These are phyloP conservation scores for Momotus momota DNA, from an alignment of 2,797 vertebrate species.

Conservation along the genomic window DNA sequence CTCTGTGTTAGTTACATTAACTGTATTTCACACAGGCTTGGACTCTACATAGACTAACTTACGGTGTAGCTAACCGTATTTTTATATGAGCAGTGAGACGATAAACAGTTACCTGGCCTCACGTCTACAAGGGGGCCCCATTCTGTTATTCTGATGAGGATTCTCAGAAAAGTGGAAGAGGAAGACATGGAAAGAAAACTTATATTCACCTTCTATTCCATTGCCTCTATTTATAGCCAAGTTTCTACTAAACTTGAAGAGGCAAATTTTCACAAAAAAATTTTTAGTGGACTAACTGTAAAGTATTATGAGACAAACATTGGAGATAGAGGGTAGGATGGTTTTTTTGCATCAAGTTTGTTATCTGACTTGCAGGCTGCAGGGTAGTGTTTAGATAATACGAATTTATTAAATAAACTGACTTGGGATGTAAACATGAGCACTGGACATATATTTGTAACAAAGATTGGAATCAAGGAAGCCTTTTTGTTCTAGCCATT, in stretches of 20 bases:
- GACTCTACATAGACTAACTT: conserved; percentile 23
- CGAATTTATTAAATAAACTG: conserved; percentile 27
- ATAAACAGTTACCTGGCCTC: neutral
- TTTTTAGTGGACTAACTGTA: conserved; percentile 58
- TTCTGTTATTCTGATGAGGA: neutral
- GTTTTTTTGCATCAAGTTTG: conserved; percentile 14
- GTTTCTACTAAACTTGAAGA: conserved; percentile 23
- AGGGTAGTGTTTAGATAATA: conserved; percentile 53
- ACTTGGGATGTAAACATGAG: conserved; percentile 28
- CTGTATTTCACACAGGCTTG: conserved; percentile 28
- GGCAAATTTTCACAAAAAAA: neutral
- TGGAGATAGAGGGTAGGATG: conserved; percentile 6
- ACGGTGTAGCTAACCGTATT: conserved; percentile 20
- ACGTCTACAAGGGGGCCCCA: neutral
- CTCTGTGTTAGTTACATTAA: conserved; percentile 21
- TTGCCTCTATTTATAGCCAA: conserved; percentile 45
- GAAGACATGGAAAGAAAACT: neutral
- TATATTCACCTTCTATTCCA: neutral
- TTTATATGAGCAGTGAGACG: conserved; percentile 3
- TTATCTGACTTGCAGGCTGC: conserved; percentile 20
- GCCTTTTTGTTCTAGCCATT: conserved; percentile 39
- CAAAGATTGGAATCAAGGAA: neutral
- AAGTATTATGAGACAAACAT: conserved; percentile 1
- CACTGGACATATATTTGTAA: conserved; percentile 42
- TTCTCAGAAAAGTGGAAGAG: neutral